Percentiles rank a stretch among this genome's conserved stretches.
These are phyloP conservation scores for Podocnemis expansa DNA, from an alignment of 2,113 vertebrate species.

Conservation along the genomic window DNA sequence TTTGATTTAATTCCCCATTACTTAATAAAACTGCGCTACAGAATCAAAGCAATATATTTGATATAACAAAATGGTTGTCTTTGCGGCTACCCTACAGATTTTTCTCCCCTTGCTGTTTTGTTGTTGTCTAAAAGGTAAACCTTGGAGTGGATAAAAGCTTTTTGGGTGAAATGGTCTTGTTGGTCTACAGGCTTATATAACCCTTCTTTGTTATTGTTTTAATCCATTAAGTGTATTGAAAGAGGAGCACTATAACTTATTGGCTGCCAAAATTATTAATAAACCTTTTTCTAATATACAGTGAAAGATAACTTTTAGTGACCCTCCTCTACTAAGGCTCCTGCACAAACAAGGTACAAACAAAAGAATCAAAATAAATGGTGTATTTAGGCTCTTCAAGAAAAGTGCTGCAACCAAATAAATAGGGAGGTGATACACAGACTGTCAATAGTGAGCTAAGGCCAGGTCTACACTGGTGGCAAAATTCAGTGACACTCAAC, in stretches of 20 bases:
- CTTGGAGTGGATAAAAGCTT: background rate
- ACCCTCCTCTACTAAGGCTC: background rate
- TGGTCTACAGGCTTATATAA: background rate
- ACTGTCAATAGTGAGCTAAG: fast-evolving
- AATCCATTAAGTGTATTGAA: background rate
- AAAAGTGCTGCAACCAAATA: background rate
- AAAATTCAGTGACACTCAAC: too few species aligned
- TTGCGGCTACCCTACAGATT: background rate
- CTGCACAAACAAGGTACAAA: fast-evolving
- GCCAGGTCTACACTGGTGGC: too few species aligned
- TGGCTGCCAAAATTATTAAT: background rate
- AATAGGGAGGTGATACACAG: background rate
- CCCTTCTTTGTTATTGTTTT: background rate
- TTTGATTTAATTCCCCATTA: background rate
- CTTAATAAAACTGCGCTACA: background rate
- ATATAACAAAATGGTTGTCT: background rate
- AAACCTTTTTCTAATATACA: background rate
- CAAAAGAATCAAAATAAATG: background rate
- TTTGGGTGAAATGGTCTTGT: background rate
- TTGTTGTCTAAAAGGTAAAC: background rate
- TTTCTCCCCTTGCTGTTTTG: background rate
- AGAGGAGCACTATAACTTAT: background rate
- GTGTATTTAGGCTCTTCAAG: background rate
- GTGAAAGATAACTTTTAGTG: background rate
- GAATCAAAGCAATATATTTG: background rate